Base-by-base conservation (phyloP, 1,140 invertebrate species). In the Leptinotarsa defecta region DNA sequence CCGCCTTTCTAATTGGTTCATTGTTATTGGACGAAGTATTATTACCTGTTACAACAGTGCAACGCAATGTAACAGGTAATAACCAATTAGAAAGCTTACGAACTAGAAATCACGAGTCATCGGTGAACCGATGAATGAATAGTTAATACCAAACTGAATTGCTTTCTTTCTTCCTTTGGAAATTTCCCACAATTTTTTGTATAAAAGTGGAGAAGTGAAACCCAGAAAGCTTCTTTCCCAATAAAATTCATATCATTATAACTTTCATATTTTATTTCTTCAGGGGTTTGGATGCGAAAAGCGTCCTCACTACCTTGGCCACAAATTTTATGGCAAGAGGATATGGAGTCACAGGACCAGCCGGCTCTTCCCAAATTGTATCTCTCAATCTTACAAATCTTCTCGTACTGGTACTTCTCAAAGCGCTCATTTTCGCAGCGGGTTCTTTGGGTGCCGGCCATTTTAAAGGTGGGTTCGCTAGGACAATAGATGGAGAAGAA, bases 351-450 rank as follows among this genome's bases (percentile, higher is more conserved):
- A 80, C 81, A 17, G 79, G 76, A 48, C 70, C 75, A 13, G 78
- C 68, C 13, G 82, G 81, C 71, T 78, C 77, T 62, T 84, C 82
- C 4, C 85, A 94, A 91, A 92, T 96, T 1, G 87, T 95, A 8
- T 95, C 94, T 78, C 83, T 95, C 22, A 95, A 95, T 85, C 84
- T 95, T 27, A 94, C 94, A 0, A 95, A 95, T 84, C 85, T 95
- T 74, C 85, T 95, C 48, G 90, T 95, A 67, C 87, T 95, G 20
- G 86, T 95, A 43, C 88, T 96, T 4, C 87, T 96, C 43, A 95
- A 95, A 87, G 92, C 93, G 0, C 86, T 95, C 0, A 92, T 95
- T 48, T 90, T 94, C 69, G 93, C 93, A 3, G 93, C 93, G 43
- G 93, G 93, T 1, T 91, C 92, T 80, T 87, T 94, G 77, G 92